These are phyloP conservation scores for Petrocephalus sullivani DNA, from an alignment of 2,797 vertebrate genomes.

Conservation along the genomic window DNA sequence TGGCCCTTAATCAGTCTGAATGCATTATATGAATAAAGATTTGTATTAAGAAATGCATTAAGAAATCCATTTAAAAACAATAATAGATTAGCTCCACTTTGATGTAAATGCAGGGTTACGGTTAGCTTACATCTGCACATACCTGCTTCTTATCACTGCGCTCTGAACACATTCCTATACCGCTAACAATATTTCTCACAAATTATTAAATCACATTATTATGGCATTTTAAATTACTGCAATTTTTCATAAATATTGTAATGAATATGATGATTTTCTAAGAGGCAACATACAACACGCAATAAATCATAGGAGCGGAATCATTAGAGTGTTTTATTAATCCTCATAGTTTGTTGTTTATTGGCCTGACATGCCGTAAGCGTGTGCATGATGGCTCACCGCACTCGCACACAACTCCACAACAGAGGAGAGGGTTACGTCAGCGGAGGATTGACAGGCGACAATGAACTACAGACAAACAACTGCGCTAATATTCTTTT, in stretches of 20 bases:
- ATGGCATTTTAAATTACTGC: not conserved
- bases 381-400: not conserved
- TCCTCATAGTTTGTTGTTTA: not conserved
- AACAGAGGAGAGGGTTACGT: not conserved
- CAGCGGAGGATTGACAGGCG: not conserved
- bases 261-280: not conserved
- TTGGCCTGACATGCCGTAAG: not conserved
- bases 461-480: not conserved
- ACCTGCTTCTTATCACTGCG: not conserved
- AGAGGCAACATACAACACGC: not conserved
- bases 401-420: not conserved
- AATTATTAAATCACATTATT: not conserved
- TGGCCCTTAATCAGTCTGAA: not conserved
- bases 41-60: not conserved
- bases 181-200: not conserved
- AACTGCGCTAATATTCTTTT: not conserved
- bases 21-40: not conserved
- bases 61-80: not conserved
- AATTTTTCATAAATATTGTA: not conserved
- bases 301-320: not conserved
- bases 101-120: not conserved
- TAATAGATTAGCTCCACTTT: not conserved
- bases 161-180: not conserved
- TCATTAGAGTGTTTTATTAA: not conserved
- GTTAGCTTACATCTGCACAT: not conserved